These are phyloP conservation scores for Bergia sp. DNA, from an alignment of 92 coral and sea anemone genomes.

Conservation along the genomic window DNA sequence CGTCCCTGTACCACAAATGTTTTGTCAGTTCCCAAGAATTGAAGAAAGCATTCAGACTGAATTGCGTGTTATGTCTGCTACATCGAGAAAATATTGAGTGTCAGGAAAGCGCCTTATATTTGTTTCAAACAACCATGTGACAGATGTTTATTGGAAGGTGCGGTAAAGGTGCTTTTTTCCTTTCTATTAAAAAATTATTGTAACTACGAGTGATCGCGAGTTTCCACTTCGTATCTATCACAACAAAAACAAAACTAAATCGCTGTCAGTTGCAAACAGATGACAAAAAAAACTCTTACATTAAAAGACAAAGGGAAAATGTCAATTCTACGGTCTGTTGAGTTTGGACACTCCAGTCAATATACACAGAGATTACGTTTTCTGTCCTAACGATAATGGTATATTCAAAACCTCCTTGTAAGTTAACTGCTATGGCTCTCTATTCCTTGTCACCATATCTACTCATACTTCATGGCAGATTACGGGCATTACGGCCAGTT, in stretches of 20 bases:
- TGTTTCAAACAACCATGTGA: slow-evolving; percentile 1
- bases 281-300: not conserved
- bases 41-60: not conserved
- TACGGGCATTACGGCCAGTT: too few species aligned
- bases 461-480: too few species aligned
- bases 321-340: not conserved
- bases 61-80: slow-evolving; percentile 2
- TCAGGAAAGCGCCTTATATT: not conserved
- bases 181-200: not conserved
- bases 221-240: not conserved
- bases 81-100: not conserved
- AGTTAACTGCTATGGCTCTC: too few species aligned
- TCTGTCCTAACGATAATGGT: too few species aligned
- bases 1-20: not conserved
- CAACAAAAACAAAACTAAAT: not conserved
- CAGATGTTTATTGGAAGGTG: slow-evolving; percentile 10
- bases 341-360: not conserved
- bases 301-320: not conserved
- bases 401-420: too few species aligned
- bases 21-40: not conserved
- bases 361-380: too few species aligned
- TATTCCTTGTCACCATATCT: too few species aligned
- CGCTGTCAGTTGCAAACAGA: slow-evolving; percentile 6
- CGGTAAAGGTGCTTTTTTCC: not conserved
- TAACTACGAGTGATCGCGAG: not conserved